Evolutionary conservation across 1,140 invertebrate genomes (phyloP), one percentile per base, ranked within the genome.

Genomic region (Thalassaphorura encarpata): DNA sequence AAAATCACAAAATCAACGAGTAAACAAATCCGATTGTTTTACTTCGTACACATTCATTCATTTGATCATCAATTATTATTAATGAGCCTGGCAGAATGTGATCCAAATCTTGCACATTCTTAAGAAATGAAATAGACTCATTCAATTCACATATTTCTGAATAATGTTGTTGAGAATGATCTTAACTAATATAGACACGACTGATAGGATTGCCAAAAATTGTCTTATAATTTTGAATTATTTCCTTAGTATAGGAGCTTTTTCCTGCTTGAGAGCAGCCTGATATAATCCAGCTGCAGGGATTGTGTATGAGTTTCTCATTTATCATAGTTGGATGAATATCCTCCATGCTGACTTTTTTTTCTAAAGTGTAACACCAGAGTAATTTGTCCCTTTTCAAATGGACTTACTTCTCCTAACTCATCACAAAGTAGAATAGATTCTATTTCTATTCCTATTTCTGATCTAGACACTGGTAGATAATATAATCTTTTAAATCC

Each of bases 11-110:
- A n/a, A n/a, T n/a, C n/a, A n/a, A n/a, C n/a, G n/a, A n/a, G 48
- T 56, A 27, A 56, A 55, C 15, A 56, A 29, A 6, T 52, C 43
- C 18, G 52, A 49, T 19, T 56, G 40, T 52, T 46, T 36, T 23
- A 21, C 46, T 26, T 36, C 47, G 46, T 8, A 47, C 11, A 47
- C 21, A 47, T n/a, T 23, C 11, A 26, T 21, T 27, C 45, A 47
- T 47, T 26, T 24, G 45, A 26, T 47, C 45, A 18, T 47, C 45
- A 8, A 47, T 47, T 24, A 47, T 47, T 3, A 27, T 8, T 27
- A 47, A 47, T 8, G 45, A 26, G 18, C 28, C 28, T n/a, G n/a
- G n/a, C 24, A 8, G 4, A 8, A 13, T 26, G 13, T 5, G 28
- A 11, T 11, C 11, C 19, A 24, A 47, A 26, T 26, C 28, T 27